Base-by-base conservation (phyloP, 2,113 vertebrate genomes). In the Taurulus bubalis region DNA sequence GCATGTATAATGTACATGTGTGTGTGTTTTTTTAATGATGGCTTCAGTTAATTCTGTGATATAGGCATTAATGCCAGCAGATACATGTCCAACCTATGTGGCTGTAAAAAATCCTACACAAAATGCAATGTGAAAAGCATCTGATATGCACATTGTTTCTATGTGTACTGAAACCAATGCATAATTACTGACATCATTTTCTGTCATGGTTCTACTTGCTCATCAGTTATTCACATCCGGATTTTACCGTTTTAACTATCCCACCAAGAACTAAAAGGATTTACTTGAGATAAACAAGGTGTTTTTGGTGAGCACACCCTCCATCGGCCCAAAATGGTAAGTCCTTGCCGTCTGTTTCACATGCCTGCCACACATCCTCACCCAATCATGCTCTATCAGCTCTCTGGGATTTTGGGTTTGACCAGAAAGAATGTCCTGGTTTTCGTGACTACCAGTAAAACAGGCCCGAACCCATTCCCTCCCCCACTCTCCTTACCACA, bases 351-450 rank as follows among this genome's bases (percentile, higher is more conserved):
- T 84, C 83, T 79, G 80, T 72, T 87, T 79, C 85, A 77, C 79
- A 87, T 71, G 68, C 69, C 69, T 79, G 70, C 80, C 85, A 90
- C 86, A 92, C 71, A 85, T 79, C 80, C 86, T 89, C 53, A 56
- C 77, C 70, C 78, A 76, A 88, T 89, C 79, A 91, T 90, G 80
- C 80, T 76, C 82, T 71, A 88, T 87, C 90, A 92, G 80, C 83
- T 87, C 84, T 83, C 78, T 72, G 82, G 85, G 91, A 92, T 92
- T 88, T 82, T 85, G 78, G 83, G 64, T 87, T 83, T 87, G 75
- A 94, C 91, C 93, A 91, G 80, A 89, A 92, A 82, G 85, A 93
- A 93, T 93, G 89, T 86, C 77, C 84, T 88, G 84, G 89, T 90
- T 92, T 91, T 89, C 67, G 76, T 83, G 51, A 90, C 47, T 85